Percentiles rank a stretch among this genome's conserved stretches.
Conservation (phyloP, 2,797 vertebrate species). For the Cynopterus sphinx region DNA sequence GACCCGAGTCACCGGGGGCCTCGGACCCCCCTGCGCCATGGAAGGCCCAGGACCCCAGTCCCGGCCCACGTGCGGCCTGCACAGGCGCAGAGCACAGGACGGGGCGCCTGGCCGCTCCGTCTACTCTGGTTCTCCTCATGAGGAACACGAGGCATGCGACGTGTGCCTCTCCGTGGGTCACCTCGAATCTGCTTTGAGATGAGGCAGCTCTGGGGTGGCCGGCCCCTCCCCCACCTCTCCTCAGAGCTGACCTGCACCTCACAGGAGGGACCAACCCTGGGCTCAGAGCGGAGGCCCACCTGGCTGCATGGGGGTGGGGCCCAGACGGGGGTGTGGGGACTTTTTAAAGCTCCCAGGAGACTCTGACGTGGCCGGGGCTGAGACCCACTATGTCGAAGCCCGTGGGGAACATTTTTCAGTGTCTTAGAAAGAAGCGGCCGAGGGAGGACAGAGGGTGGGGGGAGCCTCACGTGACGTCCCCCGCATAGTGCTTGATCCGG, state of each 20-base stretch:
- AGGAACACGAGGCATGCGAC: neutral
- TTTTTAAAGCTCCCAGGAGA: neutral
- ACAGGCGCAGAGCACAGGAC: neutral
- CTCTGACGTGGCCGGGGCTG: neutral
- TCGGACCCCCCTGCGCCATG: neutral
- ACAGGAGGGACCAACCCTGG: neutral
- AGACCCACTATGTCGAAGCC: neutral
- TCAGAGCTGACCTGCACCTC: fast-evolving
- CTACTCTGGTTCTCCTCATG: neutral
- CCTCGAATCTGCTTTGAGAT: neutral
- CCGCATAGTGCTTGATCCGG: slow-evolving; percentile 94
- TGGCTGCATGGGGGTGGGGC: neutral
- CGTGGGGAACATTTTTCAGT: neutral
- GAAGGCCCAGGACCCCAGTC: neutral
- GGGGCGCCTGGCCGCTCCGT: neutral
- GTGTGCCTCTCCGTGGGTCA: neutral
- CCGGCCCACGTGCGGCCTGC: neutral
- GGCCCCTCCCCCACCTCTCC: too few relatives aligned
- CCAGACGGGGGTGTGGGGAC: neutral
- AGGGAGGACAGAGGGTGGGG: neutral
- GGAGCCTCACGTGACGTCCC: slow-evolving; percentile 93
- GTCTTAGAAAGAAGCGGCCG: neutral
- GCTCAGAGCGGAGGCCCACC: neutral
- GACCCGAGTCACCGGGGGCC: neutral
- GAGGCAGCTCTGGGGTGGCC: neutral